Base-by-base conservation (phyloP, 1,140 invertebrate species). In the Tribolium castaneum region DNA sequence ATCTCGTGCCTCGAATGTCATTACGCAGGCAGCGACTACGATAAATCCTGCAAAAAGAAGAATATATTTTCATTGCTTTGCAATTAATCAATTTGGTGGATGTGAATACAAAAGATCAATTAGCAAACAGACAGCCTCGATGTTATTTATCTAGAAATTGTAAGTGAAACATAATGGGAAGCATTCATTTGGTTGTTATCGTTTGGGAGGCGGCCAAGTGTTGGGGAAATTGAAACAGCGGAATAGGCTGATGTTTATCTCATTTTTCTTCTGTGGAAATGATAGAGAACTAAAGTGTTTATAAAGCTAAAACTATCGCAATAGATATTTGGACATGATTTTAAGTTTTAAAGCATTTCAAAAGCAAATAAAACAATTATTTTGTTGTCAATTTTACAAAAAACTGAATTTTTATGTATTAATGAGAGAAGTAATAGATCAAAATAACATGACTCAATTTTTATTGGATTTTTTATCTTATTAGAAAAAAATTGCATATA, bases 1-100 rank as follows among this genome's bases (percentile, higher is more conserved):
- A 85, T 97, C 95, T 0, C 95, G 89, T 0, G 95, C 95, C 85
- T 97, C 96, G 82, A 97, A 97, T 0, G 96, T 97, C 95, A 97
- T 96, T n/a, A 98, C 96, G 81, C 95, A 97, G 0, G 95, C 95
- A 4, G 96, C 96, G 0, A 97, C 95, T 3, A 98, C 95, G 73
- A 97, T 96, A 84, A 98, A 96, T 12, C 95, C 94, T 96, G 86
- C 25, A 88, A 78, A 16, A 70, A 3, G 34, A 39, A n/a, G n/a
- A n/a, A n/a, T n/a, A n/a, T 39, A 39, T 39, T 39, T 39, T 39
- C n/a, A 19, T 1, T 19, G 16, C 16, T 19, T 2, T 19, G 16
- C n/a, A 19, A 19, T 19, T 19, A 19, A 19, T 19, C 16, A 19
- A 19, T 19, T 19, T 19, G 16, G 16, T 19, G 2, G 1, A 10